phyloP scores from a whole-genome alignment of 2,113 vertebrate genomes.

The Fulmarus glacialis region DNA sequence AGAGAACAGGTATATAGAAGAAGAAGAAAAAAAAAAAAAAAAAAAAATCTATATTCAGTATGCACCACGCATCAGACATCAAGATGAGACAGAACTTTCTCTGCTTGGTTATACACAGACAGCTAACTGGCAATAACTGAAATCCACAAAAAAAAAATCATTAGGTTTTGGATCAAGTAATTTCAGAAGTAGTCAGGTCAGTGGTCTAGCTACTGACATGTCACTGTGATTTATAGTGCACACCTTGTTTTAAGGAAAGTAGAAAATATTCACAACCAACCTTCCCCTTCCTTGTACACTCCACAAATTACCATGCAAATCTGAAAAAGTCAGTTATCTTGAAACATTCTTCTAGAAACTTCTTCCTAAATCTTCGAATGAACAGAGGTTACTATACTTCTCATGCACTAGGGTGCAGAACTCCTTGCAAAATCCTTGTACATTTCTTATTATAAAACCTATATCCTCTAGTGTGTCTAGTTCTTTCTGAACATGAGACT shows the following conservation, averaged over 20 bases:
- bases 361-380: neutral
- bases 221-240: neutral
- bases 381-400: neutral
- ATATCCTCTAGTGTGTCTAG: neutral
- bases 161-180: neutral
- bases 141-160: neutral
- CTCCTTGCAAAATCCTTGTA: neutral
- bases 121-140: neutral
- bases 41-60: neutral
- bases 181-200: neutral
- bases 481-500: neutral
- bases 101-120: neutral
- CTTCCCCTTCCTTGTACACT: neutral
- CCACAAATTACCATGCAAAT: neutral
- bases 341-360: neutral
- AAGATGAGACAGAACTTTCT: neutral
- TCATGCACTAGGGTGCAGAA: neutral
- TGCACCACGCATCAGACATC: neutral
- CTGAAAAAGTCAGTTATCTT: neutral
- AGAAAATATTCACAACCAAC: neutral
- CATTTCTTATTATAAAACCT: neutral
- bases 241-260: neutral
- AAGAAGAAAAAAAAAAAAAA: neutral
- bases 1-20: neutral
- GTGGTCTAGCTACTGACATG: neutral